Evolutionary conservation across 1,140 invertebrate genomes (phyloP), one percentile per base, ranked within the genome.

Genomic region (Macrocentrus cingulum): DNA sequence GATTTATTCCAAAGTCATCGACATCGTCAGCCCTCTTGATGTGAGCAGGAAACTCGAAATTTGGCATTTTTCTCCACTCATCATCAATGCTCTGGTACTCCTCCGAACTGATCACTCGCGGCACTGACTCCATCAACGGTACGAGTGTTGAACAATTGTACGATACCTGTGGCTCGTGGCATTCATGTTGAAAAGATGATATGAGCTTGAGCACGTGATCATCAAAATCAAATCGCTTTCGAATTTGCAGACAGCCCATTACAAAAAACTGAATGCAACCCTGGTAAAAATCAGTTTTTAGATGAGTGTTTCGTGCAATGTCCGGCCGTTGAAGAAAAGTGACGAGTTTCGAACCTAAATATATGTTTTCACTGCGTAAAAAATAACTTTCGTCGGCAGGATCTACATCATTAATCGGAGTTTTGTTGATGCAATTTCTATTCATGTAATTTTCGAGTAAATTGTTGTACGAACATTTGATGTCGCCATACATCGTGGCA

Each of bases 171-270:
- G 18, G n/a, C 19, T 8, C 11, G 60, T 36, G 2, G 58, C 58
- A 20, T 57, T 53, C 13, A 44, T 6, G 54, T 15, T 57, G 53
- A 2, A 60, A 42, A 2, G 45, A 19, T n/a, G 20, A 32, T 13
- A 63, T 42, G 19, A 2, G 9, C 32, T 46, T 29, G n/a, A 58
- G 15, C 18, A 70, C 6, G n/a, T 22, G 50, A 41, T 66, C 56
- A 4, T 70, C 63, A 15, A 72, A 76, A 61, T 76, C 67, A 49
- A 64, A 44, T 7, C 50, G 29, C 15, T 70, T 67, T 59, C 75
- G 67, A 63, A 74, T 74, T 13, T 63, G 59, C 51, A 66, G 67
- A 42, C 64, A 66, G 1, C 69, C 68, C 60, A 70, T 70, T 1
- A 65, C 61, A 20, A 57, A 64, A 59, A 76, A 78, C n/a, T 69